Evolutionary conservation across 2,888 invertebrate genomes (phyloP).

Genomic region (Homarus gammarus): DNA sequence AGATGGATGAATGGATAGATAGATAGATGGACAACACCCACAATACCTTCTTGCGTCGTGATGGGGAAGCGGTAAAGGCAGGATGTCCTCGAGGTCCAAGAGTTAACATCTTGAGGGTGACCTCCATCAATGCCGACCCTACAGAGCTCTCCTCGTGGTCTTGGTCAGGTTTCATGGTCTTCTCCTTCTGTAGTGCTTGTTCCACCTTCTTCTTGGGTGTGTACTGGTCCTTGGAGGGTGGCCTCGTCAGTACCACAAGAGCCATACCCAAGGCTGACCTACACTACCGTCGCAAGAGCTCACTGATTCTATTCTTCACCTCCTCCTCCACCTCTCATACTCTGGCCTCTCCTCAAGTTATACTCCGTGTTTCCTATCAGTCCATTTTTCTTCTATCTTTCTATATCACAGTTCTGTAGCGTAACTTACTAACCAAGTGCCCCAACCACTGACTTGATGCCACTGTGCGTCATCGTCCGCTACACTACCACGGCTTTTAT

Average conservation of each 20-base stretch:
- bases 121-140: constrained; percentile 63
- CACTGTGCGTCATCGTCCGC: too few species aligned
- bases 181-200: not conserved
- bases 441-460: too few species aligned
- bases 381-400: too few species aligned
- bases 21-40: not conserved
- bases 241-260: constrained; percentile 54
- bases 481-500: too few species aligned
- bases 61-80: constrained; percentile 28
- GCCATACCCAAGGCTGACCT: constrained; percentile 49
- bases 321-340: too few species aligned
- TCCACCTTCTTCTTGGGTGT: constrained; percentile 30
- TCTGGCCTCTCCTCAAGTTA: too few species aligned
- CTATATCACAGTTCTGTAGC: too few species aligned
- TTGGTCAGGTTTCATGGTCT: constrained; percentile 21
- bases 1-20: not conserved
- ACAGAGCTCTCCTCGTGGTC: constrained; percentile 32
- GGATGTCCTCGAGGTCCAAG: constrained; percentile 60
- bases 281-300: too few species aligned
- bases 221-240: constrained; percentile 53
- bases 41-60: constrained; percentile 48
- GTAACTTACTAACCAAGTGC: too few species aligned
- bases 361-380: too few species aligned
- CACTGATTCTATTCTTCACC: too few species aligned
- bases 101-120: constrained; percentile 63